Percentiles rank a stretch among this genome's conserved stretches.
Conservation (phyloP, 2,113 vertebrate genomes). For the Amazona guildingii region DNA sequence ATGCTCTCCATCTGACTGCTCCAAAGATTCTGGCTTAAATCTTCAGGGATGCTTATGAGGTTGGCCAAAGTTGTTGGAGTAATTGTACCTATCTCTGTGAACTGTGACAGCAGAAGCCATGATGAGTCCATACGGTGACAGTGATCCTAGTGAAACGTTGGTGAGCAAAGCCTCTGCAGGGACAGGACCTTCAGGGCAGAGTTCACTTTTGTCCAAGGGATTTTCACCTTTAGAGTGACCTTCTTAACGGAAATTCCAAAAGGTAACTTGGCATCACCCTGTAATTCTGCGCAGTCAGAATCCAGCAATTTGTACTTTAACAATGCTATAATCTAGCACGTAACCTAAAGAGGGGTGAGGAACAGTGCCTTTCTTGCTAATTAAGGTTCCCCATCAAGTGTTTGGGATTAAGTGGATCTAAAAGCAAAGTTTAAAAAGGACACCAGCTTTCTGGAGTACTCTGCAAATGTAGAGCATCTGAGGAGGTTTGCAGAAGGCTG, state of each 20-base stretch:
- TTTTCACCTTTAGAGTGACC: neutral
- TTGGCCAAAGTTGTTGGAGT: neutral
- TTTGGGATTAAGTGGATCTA: neutral
- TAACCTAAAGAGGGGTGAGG: neutral
- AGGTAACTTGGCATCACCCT: neutral
- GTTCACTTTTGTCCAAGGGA: neutral
- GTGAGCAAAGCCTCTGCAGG: neutral
- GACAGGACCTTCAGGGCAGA: neutral
- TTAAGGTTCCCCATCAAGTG: neutral
- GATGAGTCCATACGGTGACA: neutral
- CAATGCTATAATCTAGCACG: neutral
- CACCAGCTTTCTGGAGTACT: neutral
- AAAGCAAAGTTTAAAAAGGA: neutral
- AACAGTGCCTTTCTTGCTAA: neutral
- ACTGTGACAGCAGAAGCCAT: neutral
- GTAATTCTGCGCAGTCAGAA: neutral
- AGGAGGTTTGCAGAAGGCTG: neutral
- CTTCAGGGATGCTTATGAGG: neutral
- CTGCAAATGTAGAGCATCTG: neutral
- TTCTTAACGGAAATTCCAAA: neutral
- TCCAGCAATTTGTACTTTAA: neutral
- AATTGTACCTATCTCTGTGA: neutral
- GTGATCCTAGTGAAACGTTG: neutral
- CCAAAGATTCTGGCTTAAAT: neutral
- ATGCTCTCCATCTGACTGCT: neutral